These are phyloP conservation scores for Alfaro cultratus DNA, from an alignment of 2,797 vertebrate genomes.

Conservation along the genomic window DNA sequence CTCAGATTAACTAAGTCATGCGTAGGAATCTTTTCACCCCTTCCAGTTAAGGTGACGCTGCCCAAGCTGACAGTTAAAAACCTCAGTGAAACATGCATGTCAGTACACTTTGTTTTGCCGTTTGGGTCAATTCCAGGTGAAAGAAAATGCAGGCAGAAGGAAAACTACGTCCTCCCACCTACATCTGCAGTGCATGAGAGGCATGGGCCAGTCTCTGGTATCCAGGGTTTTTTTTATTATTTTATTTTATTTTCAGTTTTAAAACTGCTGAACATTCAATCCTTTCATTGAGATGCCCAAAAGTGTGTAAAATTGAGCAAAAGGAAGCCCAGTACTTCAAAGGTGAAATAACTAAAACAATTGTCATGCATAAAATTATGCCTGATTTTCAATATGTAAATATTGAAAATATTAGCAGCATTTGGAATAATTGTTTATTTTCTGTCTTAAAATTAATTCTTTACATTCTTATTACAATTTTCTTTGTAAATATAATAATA, in stretches of 20 bases:
- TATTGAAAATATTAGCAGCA: no score
- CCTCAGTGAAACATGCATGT: constrained; percentile 77
- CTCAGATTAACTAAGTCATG: constrained; percentile 79
- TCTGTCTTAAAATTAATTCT: not conserved
- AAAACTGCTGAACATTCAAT: not conserved
- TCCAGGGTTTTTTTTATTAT: no score
- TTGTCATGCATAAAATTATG: not conserved
- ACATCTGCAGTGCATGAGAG: constrained; percentile 35
- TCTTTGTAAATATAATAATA: not conserved
- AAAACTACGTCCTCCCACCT: constrained; percentile 50
- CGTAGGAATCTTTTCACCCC: constrained; percentile 67
- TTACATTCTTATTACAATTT: not conserved
- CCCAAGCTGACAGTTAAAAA: constrained; percentile 69
- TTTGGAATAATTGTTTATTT: not conserved
- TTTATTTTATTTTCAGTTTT: not conserved
- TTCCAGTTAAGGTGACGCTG: constrained; percentile 53
- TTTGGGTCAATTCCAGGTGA: constrained; percentile 42
- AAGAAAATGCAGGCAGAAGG: constrained; percentile 53
- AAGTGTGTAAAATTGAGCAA: not conserved
- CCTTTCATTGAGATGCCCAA: not conserved
- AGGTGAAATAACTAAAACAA: not conserved
- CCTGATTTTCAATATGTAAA: not conserved
- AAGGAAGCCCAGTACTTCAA: not conserved
- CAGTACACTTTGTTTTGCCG: constrained; percentile 51
- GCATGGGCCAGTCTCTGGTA: not conserved